Base-by-base conservation (phyloP, 2,888 invertebrate species). In the Leptura quadrifasciata region DNA sequence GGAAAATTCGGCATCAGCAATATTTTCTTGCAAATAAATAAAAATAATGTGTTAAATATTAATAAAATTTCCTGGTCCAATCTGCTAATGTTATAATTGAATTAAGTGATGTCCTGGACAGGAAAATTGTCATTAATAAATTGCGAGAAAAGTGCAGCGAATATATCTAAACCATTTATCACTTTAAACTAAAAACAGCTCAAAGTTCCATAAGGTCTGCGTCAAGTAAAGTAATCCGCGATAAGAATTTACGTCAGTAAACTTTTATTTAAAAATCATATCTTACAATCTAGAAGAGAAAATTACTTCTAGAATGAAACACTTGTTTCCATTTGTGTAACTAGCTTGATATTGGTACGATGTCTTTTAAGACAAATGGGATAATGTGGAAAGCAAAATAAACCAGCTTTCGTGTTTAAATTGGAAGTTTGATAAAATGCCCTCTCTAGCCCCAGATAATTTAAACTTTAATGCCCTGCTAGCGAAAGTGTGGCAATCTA, bases 221-320 rank as follows among this genome's bases (percentile, higher is more conserved):
- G 9, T 18, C n/a, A 61, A 17, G 18, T n/a, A 21, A 61, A 61
- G 15, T 31, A 31, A 15, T 61, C n/a, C 31, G 4, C n/a, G 68
- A 58, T 58, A 31, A 69, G 57, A 69, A 69, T 69, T 69, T 57
- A 69, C n/a, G 18, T 72, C 15, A 21, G 54, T 5, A 27, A 39
- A 63, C 52, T 54, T 63, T 72, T 63, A 63, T 72, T 18, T 72
- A 52, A 63, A 63, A 63, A 47, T 52, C 17, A 35, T 39, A 52
- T 18, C 47, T 58, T 47, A 20, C 55, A 47, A 63, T 63, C 54
- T 63, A 63, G 55, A 69, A 35, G 27, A 67, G 27, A 27, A 27
- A 54, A 67, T 67, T 55, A 27, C 67, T 35, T 31, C 24, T 31
- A 17, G 8, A 61, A 31, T 21, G 18, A 9, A 58, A 58, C 18